These are phyloP conservation scores for Cyclophora punctaria DNA, from an alignment of 2,888 invertebrate genomes.

Conservation along the genomic window DNA sequence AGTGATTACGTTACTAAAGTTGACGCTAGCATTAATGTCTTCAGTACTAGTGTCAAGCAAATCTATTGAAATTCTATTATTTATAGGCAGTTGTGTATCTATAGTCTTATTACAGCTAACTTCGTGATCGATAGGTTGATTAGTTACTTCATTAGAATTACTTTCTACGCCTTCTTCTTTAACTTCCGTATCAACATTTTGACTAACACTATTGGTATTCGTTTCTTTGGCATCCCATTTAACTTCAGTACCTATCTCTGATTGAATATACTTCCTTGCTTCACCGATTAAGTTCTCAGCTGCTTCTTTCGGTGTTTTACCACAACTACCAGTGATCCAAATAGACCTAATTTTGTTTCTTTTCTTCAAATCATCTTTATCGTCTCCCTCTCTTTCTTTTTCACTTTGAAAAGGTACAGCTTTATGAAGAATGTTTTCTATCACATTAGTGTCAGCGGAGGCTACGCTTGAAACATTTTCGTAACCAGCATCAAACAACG, in stretches of 20 bases:
- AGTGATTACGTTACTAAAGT: constrained; percentile 2
- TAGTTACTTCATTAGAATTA: no score
- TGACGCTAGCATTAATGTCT: constrained; percentile 6
- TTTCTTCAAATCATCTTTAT: constrained; percentile 77
- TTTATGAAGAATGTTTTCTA: constrained; percentile 86
- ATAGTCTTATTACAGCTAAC: no score
- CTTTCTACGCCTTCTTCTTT: neutral
- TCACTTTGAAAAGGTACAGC: constrained; percentile 90
- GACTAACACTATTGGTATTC: constrained; percentile 5
- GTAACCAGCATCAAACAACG: constrained; percentile 87
- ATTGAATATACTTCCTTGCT: constrained; percentile 81
- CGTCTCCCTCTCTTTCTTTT: constrained; percentile 83
- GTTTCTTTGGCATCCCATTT: constrained; percentile 74
- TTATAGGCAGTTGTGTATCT: neutral
- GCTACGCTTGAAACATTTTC: constrained; percentile 87
- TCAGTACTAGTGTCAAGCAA: constrained; percentile 8
- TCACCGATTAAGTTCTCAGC: constrained; percentile 85
- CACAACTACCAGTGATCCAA: constrained; percentile 86
- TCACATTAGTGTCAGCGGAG: constrained; percentile 77
- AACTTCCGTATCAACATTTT: constrained; percentile 1
- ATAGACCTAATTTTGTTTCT: constrained; percentile 81
- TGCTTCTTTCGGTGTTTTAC: constrained; percentile 87
- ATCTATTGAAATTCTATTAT: constrained; percentile 8
- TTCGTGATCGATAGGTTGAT: no score
- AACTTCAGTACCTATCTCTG: constrained; percentile 83